Evolutionary conservation across 1,140 invertebrate genomes (phyloP).

Genomic region (Rhizoglyphus robini): DNA sequence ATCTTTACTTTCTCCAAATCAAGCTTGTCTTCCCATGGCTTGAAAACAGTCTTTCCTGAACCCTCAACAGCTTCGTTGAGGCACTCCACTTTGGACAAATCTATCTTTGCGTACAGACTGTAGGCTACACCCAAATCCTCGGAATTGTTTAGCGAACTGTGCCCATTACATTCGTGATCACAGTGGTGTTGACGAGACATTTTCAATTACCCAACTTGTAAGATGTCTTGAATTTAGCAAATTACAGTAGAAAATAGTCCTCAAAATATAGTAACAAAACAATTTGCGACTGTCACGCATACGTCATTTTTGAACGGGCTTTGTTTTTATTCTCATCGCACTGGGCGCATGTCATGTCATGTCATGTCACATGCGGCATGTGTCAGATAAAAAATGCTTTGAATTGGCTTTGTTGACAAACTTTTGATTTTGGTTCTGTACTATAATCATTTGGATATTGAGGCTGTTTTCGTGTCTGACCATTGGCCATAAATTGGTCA

Average conservation of each 20-base stretch:
- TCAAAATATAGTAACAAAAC: too few relatives aligned
- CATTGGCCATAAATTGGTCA: too few relatives aligned
- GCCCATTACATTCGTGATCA: slow-evolving; percentile 16
- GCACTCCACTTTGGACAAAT: slow-evolving; percentile 72
- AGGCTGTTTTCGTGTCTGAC: too few relatives aligned
- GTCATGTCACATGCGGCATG: too few relatives aligned
- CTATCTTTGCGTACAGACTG: slow-evolving; percentile 76
- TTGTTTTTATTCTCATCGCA: not conserved
- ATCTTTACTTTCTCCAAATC: slow-evolving; percentile 52
- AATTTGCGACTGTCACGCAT: not conserved
- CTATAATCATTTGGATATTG: too few relatives aligned
- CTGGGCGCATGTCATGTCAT: too few relatives aligned
- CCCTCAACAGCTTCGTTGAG: slow-evolving; percentile 73
- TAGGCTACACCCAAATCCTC: slow-evolving; percentile 53
- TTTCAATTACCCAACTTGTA: not conserved
- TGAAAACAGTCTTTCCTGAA: slow-evolving; percentile 74
- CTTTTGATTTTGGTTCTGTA: too few relatives aligned
- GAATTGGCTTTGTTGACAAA: too few relatives aligned
- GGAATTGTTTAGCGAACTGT: not conserved
- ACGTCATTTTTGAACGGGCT: not conserved
- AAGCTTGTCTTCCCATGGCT: slow-evolving; percentile 73
- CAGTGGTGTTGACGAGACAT: slow-evolving; percentile 16
- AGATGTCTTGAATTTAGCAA: too few relatives aligned
- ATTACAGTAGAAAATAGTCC: too few relatives aligned
- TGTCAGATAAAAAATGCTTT: too few relatives aligned